Evolutionary conservation across 2,888 invertebrate species (phyloP), one percentile per base, ranked within the genome.

Genomic region (Orchestes rusci): DNA sequence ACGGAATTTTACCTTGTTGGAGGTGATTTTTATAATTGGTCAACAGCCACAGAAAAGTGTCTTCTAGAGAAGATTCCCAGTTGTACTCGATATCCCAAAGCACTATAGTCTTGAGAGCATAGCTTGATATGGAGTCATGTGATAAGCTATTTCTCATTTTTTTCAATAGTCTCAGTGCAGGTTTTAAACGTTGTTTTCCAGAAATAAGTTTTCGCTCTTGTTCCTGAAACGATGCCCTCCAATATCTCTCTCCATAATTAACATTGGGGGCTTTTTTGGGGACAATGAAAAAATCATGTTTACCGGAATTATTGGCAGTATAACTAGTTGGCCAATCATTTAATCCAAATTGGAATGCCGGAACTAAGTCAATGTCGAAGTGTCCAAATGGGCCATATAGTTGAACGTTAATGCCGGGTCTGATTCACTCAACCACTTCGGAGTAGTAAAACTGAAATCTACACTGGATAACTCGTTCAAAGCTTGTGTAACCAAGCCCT

Each of bases 11-110:
- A 0, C 60, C 55, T 0, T 39, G 41, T 0, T 56, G 47, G 10
- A 73, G 51, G 1, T 68, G 70, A 1, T 58, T 39, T 16, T 65
- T 52, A 2, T 76, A 62, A 36, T 61, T 66, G 13, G 55, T 51
- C 4, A 76, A 61, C 69, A 75, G 71, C 46, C 70, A 53, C 27
- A 67, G 68, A 53, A 70, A 47, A 8, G 18, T 20, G 2, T 40
- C 31, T 20, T 32, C 33, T 28, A 48, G 18, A 3, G 43, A 12
- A 7, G 15, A 20, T 2, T 27, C 31, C 23, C 27, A 18, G 7
- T 48, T 27, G 4, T 35, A 39, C 10, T 39, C 34, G 2, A 20
- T 3, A 4, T 48, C 35, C 23, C 30, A 35, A 13, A 48, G 28
- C 12, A 35, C 39, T 3, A 48, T 36, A 3, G 39, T 48, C 34